Conservation (phyloP, 2,113 vertebrate genomes). For the Rhizomys pruinosus region DNA sequence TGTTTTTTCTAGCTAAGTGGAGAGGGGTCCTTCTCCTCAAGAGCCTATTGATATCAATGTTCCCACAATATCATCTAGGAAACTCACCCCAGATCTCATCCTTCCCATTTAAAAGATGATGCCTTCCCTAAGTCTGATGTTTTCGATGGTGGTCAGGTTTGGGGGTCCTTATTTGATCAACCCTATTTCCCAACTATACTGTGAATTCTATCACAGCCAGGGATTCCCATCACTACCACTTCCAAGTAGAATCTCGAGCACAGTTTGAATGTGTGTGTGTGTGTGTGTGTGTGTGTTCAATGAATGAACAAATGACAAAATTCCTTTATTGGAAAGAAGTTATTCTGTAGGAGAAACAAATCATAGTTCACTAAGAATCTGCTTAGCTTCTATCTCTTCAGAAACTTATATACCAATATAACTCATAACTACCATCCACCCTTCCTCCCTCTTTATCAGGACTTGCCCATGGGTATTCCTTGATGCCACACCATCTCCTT, state of each 20-base stretch:
- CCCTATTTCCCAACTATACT: not conserved
- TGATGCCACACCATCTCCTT: not conserved
- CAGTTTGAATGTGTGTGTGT: not conserved
- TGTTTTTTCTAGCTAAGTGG: not conserved
- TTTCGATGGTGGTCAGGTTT: rapidly evolving
- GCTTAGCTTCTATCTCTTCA: not conserved
- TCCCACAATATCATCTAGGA: not conserved
- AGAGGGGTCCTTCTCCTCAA: rapidly evolving
- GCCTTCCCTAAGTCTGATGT: not conserved
- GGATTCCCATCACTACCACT: not conserved
- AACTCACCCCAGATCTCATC: not conserved
- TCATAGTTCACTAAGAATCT: not conserved
- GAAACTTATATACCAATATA: not conserved
- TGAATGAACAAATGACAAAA: not conserved
- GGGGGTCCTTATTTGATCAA: not conserved
- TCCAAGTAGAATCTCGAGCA: not conserved
- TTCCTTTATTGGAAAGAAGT: not conserved
- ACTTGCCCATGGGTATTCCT: rapidly evolving
- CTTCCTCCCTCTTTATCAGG: not conserved
- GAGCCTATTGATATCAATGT: not conserved
- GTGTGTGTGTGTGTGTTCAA: not conserved
- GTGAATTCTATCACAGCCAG: not conserved
- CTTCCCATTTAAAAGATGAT: not conserved
- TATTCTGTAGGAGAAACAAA: not conserved
- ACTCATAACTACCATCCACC: too few species aligned